Evolutionary conservation across 1,140 invertebrate species (phyloP).

Genomic region (Agrilus planipennis): DNA sequence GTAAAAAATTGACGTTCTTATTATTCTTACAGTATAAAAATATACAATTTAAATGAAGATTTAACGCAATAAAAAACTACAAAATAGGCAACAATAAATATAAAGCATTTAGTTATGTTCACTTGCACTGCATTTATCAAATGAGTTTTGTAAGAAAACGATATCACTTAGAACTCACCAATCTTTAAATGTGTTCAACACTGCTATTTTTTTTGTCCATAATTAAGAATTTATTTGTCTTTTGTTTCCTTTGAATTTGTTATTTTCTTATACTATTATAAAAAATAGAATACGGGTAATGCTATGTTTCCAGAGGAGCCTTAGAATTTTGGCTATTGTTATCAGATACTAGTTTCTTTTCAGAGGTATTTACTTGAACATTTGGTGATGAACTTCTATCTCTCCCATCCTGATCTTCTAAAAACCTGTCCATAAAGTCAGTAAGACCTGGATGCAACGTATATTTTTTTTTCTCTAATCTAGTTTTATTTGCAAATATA

Average conservation of each 20-base stretch:
- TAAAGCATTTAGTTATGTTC: neutral
- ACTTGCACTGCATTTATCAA: neutral
- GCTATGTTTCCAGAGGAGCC: conserved; percentile 14
- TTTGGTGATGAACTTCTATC: conserved; percentile 36
- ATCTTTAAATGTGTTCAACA: too few relatives aligned
- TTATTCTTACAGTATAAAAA: too few relatives aligned
- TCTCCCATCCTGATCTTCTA: conserved; percentile 63
- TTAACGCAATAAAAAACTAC: too few relatives aligned
- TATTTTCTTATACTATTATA: neutral
- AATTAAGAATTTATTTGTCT: too few relatives aligned
- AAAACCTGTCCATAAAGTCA: conserved; percentile 78
- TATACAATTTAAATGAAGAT: too few relatives aligned
- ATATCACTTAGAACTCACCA: too few relatives aligned
- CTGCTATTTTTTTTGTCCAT: too few relatives aligned
- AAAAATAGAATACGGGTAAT: neutral
- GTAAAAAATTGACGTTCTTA: too few relatives aligned
- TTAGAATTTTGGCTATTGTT: conserved; percentile 8
- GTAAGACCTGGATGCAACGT: conserved; percentile 72
- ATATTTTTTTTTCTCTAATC: conserved; percentile 81
- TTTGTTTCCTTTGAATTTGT: too few relatives aligned
- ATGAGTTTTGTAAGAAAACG: too few relatives aligned
- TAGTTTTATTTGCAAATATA: conserved; percentile 72
- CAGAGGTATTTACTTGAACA: conserved; percentile 22
- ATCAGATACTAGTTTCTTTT: conserved; percentile 6
- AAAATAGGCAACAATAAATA: neutral